Evolutionary conservation across 1,140 invertebrate genomes (phyloP), one percentile per base, ranked within the genome.

Genomic region (Drosophila teissieri): DNA sequence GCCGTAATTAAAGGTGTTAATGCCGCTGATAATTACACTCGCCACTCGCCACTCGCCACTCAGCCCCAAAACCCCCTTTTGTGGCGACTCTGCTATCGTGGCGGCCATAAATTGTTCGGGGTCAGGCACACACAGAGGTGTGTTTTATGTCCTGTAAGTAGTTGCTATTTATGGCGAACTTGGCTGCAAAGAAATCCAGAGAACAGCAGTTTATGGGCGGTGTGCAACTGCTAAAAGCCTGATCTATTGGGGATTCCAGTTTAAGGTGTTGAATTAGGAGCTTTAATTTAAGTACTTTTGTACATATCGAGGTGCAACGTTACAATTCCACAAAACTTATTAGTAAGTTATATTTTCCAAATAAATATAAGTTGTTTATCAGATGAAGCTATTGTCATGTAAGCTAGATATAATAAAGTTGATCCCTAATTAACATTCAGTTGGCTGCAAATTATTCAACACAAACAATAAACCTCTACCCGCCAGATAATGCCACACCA

Each of bases 1-100:
- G 65, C 49, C 57, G 62, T 88, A 86, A 86, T 86, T 86, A 88
- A 86, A 86, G 83, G 83, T 86, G 83, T 86, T 86, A 86, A 86
- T 86, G 79, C 83, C 70, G 72, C 31, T 73, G 83, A 88, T 86
- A 86, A 86, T 86, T 86, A 86, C 83, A 83, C 62, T 58, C 65
- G 58, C 61, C 37, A 64, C 44, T 57, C 31, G 19, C 19, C 19
- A 19, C 19, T 19, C 19, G 19, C 19, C 19, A 19, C 19, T 19
- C 19, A 2, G 34, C 12, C 42, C 34, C 34, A 19, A 46, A 46
- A 19, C 14, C 61, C 65, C 49, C 42, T 39, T 36, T 40, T 37
- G 31, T 24, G 42, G 24, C 19, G 46, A 7, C 45, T 37, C 63
- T 55, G 68, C 72, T 88, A 86, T 86, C 82, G 83, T 62, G 61